Conservation (phyloP, 2,113 vertebrate genomes). For the Gambusia affinis region DNA sequence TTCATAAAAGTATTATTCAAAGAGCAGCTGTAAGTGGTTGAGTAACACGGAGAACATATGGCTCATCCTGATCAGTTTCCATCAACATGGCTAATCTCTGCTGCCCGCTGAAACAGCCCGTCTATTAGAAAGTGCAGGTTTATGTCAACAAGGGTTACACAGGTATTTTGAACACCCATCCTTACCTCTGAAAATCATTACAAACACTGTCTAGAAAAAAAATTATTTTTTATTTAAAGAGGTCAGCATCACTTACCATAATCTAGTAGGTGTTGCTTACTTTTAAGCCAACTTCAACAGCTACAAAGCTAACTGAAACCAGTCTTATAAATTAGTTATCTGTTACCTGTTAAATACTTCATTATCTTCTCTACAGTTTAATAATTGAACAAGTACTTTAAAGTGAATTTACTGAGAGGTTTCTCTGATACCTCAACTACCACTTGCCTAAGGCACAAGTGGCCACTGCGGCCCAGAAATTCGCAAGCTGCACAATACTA, state of each 20-base stretch:
- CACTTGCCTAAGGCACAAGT: neutral
- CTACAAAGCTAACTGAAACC: neutral
- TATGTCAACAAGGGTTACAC: constrained; percentile 26
- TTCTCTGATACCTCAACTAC: neutral
- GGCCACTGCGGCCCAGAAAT: too few species aligned
- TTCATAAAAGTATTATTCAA: constrained; percentile 55
- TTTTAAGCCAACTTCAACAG: neutral
- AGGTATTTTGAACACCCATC: neutral
- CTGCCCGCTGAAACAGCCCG: constrained; percentile 28
- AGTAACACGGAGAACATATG: constrained; percentile 58
- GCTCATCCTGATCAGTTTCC: constrained; percentile 48
- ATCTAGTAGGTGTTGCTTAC: neutral
- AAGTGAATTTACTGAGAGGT: neutral
- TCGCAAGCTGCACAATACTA: too few species aligned
- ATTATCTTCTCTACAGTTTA: neutral
- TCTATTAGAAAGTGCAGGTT: constrained; percentile 36
- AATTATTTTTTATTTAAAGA: neutral
- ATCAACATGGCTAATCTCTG: constrained; percentile 57
- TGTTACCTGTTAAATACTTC: neutral
- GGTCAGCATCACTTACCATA: neutral
- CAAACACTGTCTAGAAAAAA: constrained; percentile 18
- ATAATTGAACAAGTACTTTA: neutral
- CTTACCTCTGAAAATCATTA: neutral
- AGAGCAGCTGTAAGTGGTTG: constrained; percentile 64
- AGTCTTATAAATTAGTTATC: neutral